phyloP scores from a whole-genome alignment of 2,113 vertebrate genomes.

The Scortum barcoo region DNA sequence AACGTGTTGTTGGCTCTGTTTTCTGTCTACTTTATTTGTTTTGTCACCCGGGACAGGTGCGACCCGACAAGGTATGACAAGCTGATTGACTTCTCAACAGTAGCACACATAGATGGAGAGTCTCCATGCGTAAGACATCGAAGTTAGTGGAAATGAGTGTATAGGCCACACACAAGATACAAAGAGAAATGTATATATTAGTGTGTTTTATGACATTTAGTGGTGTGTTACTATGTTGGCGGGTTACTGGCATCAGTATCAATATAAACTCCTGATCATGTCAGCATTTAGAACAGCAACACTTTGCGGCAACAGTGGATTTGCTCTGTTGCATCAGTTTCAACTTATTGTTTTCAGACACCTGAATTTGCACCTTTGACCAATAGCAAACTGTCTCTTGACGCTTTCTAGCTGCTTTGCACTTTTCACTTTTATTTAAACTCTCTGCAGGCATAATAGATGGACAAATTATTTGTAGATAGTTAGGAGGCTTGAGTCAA shows the following conservation, averaged over 20 bases:
- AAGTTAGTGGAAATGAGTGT: background rate
- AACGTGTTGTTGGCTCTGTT: background rate
- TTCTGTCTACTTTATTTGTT: background rate
- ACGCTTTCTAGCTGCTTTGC: background rate
- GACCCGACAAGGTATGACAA: background rate
- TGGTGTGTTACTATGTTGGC: background rate
- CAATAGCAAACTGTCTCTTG: background rate
- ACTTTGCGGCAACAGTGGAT: no score
- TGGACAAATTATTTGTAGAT: background rate
- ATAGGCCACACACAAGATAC: background rate
- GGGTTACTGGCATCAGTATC: background rate
- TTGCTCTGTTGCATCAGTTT: background rate
- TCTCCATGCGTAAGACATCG: background rate
- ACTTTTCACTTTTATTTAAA: background rate
- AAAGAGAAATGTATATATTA: background rate
- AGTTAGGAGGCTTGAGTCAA: background rate
- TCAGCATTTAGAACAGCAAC: no score
- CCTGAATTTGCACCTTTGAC: background rate
- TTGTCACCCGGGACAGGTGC: background rate
- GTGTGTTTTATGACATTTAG: background rate
- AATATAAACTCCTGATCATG: no score
- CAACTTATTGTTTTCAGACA: background rate
- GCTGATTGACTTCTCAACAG: background rate
- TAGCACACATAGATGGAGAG: background rate
- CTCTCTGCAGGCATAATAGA: background rate